These are phyloP conservation scores for Apistogramma diplotaenia DNA, from an alignment of 2,113 vertebrate species.

Conservation along the genomic window DNA sequence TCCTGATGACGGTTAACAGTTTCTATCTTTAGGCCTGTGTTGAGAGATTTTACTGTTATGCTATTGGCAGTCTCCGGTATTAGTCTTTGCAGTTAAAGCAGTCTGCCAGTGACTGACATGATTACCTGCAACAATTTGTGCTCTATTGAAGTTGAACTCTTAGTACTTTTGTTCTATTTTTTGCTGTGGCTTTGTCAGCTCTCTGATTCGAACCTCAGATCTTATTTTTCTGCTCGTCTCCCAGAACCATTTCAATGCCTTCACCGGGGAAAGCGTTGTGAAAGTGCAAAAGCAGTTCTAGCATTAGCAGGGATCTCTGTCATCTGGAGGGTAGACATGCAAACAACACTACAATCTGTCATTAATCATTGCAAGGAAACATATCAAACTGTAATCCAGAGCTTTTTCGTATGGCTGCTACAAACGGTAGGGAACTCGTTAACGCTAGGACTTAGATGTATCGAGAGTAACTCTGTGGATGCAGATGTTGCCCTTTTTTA, in stretches of 20 bases:
- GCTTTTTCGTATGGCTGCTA: conserved; percentile 57
- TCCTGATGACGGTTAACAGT: conserved; percentile 20
- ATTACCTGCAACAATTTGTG: conserved; percentile 40
- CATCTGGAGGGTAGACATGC: conserved; percentile 21
- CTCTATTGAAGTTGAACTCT: conserved; percentile 51
- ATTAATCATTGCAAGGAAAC: conserved; percentile 22
- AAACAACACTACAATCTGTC: conserved; percentile 62
- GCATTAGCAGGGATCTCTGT: conserved; percentile 11
- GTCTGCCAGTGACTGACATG: conserved; percentile 21
- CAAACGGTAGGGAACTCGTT: conserved; percentile 22
- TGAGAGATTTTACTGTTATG: conserved; percentile 25
- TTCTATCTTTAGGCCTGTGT: conserved; percentile 33
- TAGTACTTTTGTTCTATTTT: conserved; percentile 36
- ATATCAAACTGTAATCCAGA: conserved; percentile 60
- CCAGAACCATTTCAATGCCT: conserved; percentile 48
- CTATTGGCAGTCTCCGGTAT: conserved; percentile 18
- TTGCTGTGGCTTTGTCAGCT: conserved; percentile 30
- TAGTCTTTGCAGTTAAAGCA: conserved; percentile 1
- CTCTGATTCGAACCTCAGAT: conserved; percentile 41
- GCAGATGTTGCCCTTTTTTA: background rate
- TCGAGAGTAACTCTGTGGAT: background rate
- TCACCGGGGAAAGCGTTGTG: conserved; percentile 14
- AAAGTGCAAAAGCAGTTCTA: conserved; percentile 20
- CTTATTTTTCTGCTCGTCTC: conserved; percentile 11
- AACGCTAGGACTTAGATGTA: background rate